Conservation (phyloP, 2,888 invertebrate species). For the Napeogenes sylphis region DNA sequence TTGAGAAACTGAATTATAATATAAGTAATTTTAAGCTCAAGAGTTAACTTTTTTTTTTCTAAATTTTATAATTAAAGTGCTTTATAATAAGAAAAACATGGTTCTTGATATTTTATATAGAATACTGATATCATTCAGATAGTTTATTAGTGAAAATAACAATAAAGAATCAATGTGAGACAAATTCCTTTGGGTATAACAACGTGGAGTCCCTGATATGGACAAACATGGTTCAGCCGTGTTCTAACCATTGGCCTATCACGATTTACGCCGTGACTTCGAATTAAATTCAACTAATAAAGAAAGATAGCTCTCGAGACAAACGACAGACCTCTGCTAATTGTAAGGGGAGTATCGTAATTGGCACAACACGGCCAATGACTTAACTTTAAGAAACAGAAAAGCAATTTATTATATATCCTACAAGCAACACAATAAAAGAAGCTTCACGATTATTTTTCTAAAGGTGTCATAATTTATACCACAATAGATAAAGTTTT, state of each 20-base stretch:
- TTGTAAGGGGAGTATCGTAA: neutral
- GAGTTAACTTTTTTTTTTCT: no score
- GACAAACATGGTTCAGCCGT: constrained; percentile 3
- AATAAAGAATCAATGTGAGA: neutral
- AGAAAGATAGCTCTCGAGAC: constrained; percentile 2
- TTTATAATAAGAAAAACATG: no score
- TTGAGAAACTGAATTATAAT: neutral
- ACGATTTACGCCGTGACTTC: constrained; percentile 3
- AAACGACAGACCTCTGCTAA: neutral
- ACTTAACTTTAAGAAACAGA: neutral
- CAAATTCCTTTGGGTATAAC: neutral
- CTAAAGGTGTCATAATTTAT: neutral
- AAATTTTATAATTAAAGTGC: no score
- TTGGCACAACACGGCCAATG: neutral
- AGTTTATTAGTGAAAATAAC: neutral
- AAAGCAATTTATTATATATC: neutral
- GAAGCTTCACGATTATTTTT: no score
- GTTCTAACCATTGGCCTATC: constrained; percentile 5
- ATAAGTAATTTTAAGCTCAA: no score
- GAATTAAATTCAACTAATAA: constrained; percentile 4
- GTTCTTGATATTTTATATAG: no score
- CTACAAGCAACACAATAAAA: no score
- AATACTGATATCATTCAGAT: no score
- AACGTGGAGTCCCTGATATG: constrained; percentile 4
- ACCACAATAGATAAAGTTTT: neutral